Evolutionary conservation across 2,888 invertebrate genomes (phyloP).

Genomic region (Molorchus minor): DNA sequence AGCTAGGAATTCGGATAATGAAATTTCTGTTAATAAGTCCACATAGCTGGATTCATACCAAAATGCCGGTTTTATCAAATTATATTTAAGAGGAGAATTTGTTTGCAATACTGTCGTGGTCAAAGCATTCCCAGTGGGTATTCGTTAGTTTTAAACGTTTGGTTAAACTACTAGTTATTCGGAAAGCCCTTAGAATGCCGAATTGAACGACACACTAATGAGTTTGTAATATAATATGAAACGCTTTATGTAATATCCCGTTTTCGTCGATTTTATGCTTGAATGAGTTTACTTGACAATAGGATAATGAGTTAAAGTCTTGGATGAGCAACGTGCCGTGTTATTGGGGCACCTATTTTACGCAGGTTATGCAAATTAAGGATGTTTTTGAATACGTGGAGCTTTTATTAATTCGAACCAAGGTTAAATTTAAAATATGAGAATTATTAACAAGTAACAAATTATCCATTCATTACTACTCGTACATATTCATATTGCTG

Average conservation of each 20-base stretch:
- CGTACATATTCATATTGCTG: too few species aligned
- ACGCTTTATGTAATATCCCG: conserved; percentile 21
- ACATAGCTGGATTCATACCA: conserved; percentile 15
- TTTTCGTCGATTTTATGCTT: conserved; percentile 13
- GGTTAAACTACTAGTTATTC: conserved; percentile 6
- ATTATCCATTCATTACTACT: too few species aligned
- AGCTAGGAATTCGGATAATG: conserved; percentile 46
- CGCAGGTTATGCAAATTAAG: too few species aligned
- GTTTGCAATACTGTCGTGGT: conserved; percentile 24
- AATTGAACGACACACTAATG: conserved; percentile 15
- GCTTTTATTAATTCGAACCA: conserved; percentile 6
- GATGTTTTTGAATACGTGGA: neutral
- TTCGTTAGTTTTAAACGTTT: conserved; percentile 1
- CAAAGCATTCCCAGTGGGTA: conserved; percentile 14
- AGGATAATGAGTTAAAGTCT: conserved; percentile 5
- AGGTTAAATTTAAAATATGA: too few species aligned
- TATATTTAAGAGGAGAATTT: conserved; percentile 16
- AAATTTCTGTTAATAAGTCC: conserved; percentile 46
- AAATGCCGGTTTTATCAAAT: conserved; percentile 24
- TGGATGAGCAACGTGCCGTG: conserved; percentile 4
- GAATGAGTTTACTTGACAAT: conserved; percentile 15
- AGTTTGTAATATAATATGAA: conserved; percentile 18
- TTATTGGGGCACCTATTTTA: neutral
- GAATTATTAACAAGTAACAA: too few species aligned
- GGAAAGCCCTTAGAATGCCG: conserved; percentile 8